Evolutionary conservation across 2,113 vertebrate genomes (phyloP).

Genomic region (Hymenochirus boettgeri): DNA sequence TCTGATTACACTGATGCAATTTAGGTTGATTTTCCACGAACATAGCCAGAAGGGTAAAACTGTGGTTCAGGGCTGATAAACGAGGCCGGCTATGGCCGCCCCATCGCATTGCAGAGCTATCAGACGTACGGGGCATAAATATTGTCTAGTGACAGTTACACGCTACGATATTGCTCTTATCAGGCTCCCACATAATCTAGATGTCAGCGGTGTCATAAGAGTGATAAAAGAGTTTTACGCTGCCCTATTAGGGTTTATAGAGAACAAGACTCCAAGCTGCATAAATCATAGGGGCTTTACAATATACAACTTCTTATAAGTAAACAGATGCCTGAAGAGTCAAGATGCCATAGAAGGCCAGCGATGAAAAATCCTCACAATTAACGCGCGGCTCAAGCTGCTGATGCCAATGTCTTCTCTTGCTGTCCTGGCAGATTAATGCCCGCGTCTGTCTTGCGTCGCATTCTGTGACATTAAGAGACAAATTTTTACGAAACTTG

Average conservation of each 20-base stretch:
- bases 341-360: not conserved
- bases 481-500: slow-evolving; percentile 9
- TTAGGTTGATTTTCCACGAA: slow-evolving; percentile 16
- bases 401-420: not conserved
- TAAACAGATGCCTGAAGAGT: slow-evolving; percentile 6
- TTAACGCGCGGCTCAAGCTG: not conserved
- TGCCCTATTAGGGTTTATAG: not conserved
- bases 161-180: not conserved
- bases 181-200: slow-evolving; percentile 6
- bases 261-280: not conserved
- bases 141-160: slow-evolving; percentile 9
- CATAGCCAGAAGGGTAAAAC: not conserved
- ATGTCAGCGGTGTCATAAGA: not conserved
- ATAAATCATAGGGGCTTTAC: not conserved
- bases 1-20: slow-evolving; percentile 2
- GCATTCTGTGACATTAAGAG: slow-evolving; percentile 20
- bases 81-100: not conserved
- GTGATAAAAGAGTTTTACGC: not conserved
- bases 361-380: slow-evolving; percentile 9
- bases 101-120: not conserved
- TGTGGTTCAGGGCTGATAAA: not conserved
- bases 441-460: slow-evolving; percentile 13
- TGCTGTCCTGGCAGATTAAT: slow-evolving; percentile 17
- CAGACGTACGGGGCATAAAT: slow-evolving; percentile 2
- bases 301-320: slow-evolving; percentile 7